Percentiles rank a stretch among this genome's conserved stretches.
Evolutionary conservation across 2,113 vertebrate genomes (phyloP).

Genomic region (Polypterus senegalus): DNA sequence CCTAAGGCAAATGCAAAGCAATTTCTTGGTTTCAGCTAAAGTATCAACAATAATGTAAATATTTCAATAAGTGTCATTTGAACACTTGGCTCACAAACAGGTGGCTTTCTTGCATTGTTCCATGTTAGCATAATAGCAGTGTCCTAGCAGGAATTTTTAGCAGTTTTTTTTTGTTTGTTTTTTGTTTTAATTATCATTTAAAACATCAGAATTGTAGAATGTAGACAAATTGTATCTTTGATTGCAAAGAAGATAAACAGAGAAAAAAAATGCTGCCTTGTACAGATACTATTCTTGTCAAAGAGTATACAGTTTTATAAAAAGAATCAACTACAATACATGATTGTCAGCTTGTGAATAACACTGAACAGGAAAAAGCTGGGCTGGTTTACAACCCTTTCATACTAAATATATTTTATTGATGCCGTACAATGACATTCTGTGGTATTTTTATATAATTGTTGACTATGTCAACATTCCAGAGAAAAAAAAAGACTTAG

Average conservation of each 20-base stretch:
- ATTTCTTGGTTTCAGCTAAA: slow-evolving; percentile 55
- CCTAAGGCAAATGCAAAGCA: slow-evolving; percentile 64
- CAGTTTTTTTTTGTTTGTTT: slow-evolving; percentile 38
- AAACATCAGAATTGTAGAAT: slow-evolving; percentile 34
- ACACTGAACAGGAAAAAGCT: not conserved
- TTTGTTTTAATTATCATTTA: slow-evolving; percentile 36
- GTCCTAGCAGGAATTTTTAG: slow-evolving; percentile 61
- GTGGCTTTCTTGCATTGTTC: slow-evolving; percentile 44
- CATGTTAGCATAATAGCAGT: slow-evolving; percentile 48
- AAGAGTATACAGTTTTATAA: not conserved
- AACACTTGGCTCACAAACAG: slow-evolving; percentile 48
- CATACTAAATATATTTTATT: slow-evolving; percentile 33
- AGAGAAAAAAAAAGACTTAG: slow-evolving; percentile 13
- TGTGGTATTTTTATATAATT: slow-evolving; percentile 47
- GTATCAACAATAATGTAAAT: slow-evolving; percentile 73
- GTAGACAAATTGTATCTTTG: slow-evolving; percentile 20
- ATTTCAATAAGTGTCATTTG: slow-evolving; percentile 51
- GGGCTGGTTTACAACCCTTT: not conserved
- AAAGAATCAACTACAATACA: not conserved
- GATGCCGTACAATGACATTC: slow-evolving; percentile 36
- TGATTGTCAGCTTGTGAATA: slow-evolving; percentile 1
- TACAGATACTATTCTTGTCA: not conserved
- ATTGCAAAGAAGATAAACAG: not conserved
- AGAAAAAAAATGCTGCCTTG: not conserved
- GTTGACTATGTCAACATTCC: slow-evolving; percentile 21